phyloP scores from a whole-genome alignment of 2,888 invertebrate species.

The Agapetus fuscipes region DNA sequence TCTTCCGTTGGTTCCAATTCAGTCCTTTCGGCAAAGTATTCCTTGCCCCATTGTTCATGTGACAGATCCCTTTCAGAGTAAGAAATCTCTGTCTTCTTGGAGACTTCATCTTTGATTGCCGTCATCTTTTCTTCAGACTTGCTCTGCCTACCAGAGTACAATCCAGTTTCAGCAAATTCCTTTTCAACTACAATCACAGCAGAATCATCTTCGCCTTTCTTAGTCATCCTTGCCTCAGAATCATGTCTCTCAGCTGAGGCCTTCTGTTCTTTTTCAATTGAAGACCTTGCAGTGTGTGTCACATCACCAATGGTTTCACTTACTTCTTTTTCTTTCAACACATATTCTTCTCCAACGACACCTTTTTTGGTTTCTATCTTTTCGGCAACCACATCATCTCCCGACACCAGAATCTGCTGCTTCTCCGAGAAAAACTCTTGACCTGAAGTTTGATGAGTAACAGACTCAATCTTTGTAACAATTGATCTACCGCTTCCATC shows the following conservation, averaged over 20 bases:
- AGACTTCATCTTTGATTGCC: conserved; percentile 40
- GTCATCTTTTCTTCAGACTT: conserved; percentile 44
- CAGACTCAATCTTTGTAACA: conserved; percentile 44
- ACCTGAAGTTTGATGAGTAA: conserved; percentile 41
- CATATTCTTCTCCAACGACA: conserved; percentile 41
- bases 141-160: conserved; percentile 23
- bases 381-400: conserved; percentile 37
- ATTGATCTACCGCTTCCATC: conserved; percentile 28
- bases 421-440: conserved; percentile 42
- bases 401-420: conserved; percentile 41
- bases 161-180: conserved; percentile 23
- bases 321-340: conserved; percentile 40
- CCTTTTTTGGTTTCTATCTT: conserved; percentile 42
- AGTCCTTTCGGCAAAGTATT: conserved; percentile 42
- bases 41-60: conserved; percentile 46
- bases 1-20: conserved; percentile 41
- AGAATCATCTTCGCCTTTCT: conserved; percentile 18
- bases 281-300: conserved; percentile 43
- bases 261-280: conserved; percentile 44
- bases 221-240: conserved; percentile 39
- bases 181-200: conserved; percentile 11
- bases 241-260: conserved; percentile 40
- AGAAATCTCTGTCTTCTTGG: conserved; percentile 42
- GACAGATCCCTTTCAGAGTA: conserved; percentile 44
- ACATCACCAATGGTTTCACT: conserved; percentile 38